Evolutionary conservation across 2,888 invertebrate genomes (phyloP).

Genomic region (Candidula unifasciata): DNA sequence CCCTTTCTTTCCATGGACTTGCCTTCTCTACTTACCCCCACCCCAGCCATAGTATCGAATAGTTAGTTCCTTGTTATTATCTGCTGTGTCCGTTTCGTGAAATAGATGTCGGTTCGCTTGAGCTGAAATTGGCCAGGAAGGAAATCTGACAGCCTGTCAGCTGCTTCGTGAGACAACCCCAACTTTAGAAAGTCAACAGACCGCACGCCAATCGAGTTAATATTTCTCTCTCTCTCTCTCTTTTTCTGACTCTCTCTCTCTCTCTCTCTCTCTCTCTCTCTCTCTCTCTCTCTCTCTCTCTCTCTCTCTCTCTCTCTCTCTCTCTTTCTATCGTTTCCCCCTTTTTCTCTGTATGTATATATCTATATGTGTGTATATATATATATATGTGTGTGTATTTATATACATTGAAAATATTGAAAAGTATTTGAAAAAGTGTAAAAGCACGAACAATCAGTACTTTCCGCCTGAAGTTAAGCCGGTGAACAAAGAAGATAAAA

Average conservation of each 20-base stretch:
- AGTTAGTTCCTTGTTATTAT: background rate
- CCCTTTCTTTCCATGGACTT: slow-evolving; percentile 12
- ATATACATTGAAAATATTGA: no score
- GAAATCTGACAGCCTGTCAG: slow-evolving; percentile 29
- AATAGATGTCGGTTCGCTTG: background rate
- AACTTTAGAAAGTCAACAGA: slow-evolving; percentile 9
- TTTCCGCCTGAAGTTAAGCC: no score
- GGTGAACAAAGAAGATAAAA: no score
- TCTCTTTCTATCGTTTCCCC: no score
- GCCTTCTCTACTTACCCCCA: background rate
- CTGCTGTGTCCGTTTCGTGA: background rate
- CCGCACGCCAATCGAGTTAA: background rate
- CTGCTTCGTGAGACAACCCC: background rate
- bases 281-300: slow-evolving; percentile 25
- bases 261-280: background rate
- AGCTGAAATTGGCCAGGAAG: background rate
- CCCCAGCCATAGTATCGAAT: background rate
- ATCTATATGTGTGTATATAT: no score
- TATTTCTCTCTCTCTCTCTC: no score
- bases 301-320: background rate
- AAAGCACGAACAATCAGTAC: no score
- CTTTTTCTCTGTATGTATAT: no score
- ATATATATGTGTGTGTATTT: no score
- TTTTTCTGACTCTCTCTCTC: no score
- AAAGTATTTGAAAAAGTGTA: no score